Percentiles rank a stretch among this genome's conserved stretches.
These are phyloP conservation scores for Acromyrmex echinatior DNA, from an alignment of 1,140 invertebrate species.

Conservation along the genomic window DNA sequence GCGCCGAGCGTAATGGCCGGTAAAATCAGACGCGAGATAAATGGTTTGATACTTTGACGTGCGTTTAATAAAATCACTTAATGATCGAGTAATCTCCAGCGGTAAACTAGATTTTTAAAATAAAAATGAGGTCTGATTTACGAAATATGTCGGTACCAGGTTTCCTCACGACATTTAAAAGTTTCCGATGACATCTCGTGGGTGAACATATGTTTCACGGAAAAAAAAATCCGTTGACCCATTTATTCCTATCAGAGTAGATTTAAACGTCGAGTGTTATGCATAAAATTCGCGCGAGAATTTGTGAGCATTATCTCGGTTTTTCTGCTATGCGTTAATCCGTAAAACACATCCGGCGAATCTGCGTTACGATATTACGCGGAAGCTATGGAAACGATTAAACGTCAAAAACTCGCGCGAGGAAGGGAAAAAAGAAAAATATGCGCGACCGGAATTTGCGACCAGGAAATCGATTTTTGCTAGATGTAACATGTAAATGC, in stretches of 20 bases:
- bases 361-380: slow-evolving; percentile 48
- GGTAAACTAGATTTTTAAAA: background rate
- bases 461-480: slow-evolving; percentile 39
- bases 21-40: slow-evolving; percentile 49
- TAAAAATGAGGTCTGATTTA: background rate
- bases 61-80: slow-evolving; percentile 37
- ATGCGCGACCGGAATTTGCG: slow-evolving; percentile 34
- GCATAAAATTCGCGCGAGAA: slow-evolving; percentile 52
- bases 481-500: slow-evolving; percentile 50
- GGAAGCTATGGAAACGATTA: slow-evolving; percentile 44
- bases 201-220: background rate
- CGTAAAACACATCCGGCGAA: slow-evolving; percentile 51
- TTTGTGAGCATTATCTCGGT: slow-evolving; percentile 51
- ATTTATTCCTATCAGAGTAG: slow-evolving; percentile 30
- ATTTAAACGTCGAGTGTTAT: slow-evolving; percentile 31
- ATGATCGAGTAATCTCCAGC: background rate
- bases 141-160: background rate
- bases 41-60: slow-evolving; percentile 42
- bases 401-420: slow-evolving; percentile 33
- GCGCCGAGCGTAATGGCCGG: slow-evolving; percentile 43
- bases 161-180: background rate
- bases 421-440: slow-evolving; percentile 25
- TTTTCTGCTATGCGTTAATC: slow-evolving; percentile 53
- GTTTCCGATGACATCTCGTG: background rate
- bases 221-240: slow-evolving; percentile 26